Conservation (phyloP, 2,113 vertebrate species). For the Eudyptes chrysolophus region DNA sequence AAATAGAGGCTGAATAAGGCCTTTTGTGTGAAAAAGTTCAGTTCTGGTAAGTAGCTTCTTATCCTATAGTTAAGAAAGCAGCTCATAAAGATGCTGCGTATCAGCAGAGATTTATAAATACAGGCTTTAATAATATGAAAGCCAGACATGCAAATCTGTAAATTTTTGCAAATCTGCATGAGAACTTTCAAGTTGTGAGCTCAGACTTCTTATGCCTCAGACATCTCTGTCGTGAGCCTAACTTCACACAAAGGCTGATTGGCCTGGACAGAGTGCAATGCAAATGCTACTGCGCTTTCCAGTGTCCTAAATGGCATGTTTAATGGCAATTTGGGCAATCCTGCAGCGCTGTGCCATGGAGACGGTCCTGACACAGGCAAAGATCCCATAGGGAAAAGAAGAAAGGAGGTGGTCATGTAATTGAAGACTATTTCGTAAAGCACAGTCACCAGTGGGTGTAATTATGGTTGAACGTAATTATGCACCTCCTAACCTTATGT, state of each 20-base stretch:
- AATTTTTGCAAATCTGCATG: neutral
- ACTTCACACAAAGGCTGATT: neutral
- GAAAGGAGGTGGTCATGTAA: constrained; percentile 47
- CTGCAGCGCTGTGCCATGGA: neutral
- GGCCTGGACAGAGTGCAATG: neutral
- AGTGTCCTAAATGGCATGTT: neutral
- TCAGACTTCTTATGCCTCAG: neutral
- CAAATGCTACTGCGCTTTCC: neutral
- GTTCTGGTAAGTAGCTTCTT: neutral
- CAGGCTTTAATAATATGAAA: neutral
- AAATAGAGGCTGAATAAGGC: neutral
- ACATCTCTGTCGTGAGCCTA: accelerated
- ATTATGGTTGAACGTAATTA: constrained; percentile 59
- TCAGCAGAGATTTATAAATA: neutral
- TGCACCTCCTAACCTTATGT: constrained; percentile 15
- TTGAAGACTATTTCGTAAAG: neutral
- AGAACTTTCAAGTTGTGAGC: neutral
- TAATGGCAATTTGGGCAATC: neutral
- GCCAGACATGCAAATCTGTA: neutral
- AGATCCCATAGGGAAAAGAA: neutral
- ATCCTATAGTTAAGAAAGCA: neutral
- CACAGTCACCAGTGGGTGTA: neutral
- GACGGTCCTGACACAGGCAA: neutral
- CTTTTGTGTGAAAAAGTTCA: neutral
- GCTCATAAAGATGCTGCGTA: neutral